Evolutionary conservation across 2,113 vertebrate species (phyloP), one percentile per base, ranked within the genome.

Genomic region (Psittacara wagleri): DNA sequence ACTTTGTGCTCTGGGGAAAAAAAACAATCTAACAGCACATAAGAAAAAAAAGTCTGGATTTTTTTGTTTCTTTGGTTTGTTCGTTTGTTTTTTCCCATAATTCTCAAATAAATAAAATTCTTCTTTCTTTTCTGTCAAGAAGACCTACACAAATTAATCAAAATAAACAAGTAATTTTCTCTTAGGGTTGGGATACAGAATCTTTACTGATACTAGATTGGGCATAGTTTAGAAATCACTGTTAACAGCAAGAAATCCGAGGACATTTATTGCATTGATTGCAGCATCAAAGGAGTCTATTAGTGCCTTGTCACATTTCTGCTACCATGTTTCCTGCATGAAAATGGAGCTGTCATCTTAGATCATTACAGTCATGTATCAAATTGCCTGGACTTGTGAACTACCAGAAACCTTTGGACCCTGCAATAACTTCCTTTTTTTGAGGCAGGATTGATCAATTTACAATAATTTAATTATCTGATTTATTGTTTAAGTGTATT

Each of bases 11-110:
- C 25, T 49, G 6, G 4, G 8, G 0, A 0, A 12, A 33, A 10
- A 17, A 35, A 54, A 24, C 17, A 33, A 13, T 35, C 29, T 20
- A 81, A 19, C 33, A 28, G 0, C 0, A 12, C 5, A 5, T 6
- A 22, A 25, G 16, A 2, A 24, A 48, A 39, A 44, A 48, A 23
- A 12, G 3, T 57, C 55, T n/a, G 31, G 11, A 57, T 15, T 33
- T 15, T 49, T 49, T 6, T 27, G 31, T 17, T 59, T n/a, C 11
- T 33, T 33, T 33, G 18, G 7, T n/a, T 22, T 22, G 6, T 59
- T 59, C n/a, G 3, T 23, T 59, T 59, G 19, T 15, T 24, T 68
- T 68, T 37, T 8, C 1, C 17, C 16, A 11, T 37, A 51, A 25
- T 89, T 43, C 5, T 77, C 16, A 61, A 54, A 70, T 46, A 75